These are phyloP conservation scores for Gisinianus flammeolus DNA, from an alignment of 2,888 invertebrate species.

Conservation along the genomic window DNA sequence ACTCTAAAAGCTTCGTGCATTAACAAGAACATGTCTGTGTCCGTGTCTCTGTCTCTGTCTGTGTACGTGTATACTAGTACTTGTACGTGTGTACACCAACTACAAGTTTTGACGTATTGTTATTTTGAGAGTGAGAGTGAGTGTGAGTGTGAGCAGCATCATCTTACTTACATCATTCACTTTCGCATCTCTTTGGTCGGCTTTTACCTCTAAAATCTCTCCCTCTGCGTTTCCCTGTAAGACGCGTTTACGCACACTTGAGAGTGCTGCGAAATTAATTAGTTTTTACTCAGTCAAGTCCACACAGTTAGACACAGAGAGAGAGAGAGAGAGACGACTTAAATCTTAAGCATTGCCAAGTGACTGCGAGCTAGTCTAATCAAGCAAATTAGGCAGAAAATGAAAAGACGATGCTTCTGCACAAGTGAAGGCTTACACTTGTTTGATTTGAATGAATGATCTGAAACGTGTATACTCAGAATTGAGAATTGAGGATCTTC, in stretches of 20 bases:
- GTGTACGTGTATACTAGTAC: neutral
- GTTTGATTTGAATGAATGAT: conserved; percentile 33
- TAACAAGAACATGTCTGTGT: conserved; percentile 1
- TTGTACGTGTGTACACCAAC: neutral
- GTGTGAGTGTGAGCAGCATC: neutral
- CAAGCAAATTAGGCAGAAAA: conserved; percentile 9
- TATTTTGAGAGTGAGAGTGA: neutral
- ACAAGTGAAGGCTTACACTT: conserved; percentile 17
- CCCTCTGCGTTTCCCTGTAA: neutral
- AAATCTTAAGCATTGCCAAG: neutral
- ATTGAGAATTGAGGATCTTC: neutral
- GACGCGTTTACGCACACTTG: neutral
- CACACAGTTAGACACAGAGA: neutral
- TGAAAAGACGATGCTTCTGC: neutral
- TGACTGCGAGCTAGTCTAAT: neutral
- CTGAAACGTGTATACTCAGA: conserved; percentile 2
- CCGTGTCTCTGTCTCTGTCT: neutral
- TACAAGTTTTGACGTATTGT: neutral
- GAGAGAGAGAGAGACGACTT: neutral
- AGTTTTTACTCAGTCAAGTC: neutral
- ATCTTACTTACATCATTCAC: neutral
- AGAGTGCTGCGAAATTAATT: neutral
- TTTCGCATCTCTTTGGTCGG: neutral
- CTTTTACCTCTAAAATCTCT: neutral
- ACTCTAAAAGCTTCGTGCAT: neutral